Conservation (phyloP, 2,113 vertebrate genomes). For the Aptenodytes forsteri region DNA sequence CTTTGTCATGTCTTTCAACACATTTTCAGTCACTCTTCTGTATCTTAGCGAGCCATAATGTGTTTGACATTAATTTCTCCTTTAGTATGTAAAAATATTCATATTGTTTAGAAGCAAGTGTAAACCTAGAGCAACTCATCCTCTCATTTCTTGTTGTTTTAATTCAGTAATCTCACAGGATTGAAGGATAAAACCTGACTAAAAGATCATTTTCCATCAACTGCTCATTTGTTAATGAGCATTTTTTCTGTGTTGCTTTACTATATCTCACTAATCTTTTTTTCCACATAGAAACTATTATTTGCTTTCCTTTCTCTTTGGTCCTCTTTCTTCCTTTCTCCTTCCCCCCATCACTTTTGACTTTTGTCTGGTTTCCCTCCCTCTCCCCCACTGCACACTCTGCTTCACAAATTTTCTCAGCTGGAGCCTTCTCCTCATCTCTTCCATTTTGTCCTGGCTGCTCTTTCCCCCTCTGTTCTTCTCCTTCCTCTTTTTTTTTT, state of each 20-base stretch:
- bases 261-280: background rate
- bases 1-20: conserved; percentile 54
- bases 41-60: conserved; percentile 37
- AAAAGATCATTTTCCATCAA: background rate
- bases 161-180: background rate
- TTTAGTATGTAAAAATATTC: conserved; percentile 32
- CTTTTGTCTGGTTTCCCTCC: background rate
- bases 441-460: background rate
- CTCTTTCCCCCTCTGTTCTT: background rate
- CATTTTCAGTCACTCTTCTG: conserved; percentile 18
- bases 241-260: background rate
- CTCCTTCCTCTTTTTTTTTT: background rate
- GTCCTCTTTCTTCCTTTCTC: background rate
- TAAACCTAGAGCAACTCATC: background rate
- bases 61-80: conserved; percentile 34
- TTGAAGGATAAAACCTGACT: background rate
- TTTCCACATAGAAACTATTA: background rate
- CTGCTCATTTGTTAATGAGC: background rate
- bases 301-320: background rate
- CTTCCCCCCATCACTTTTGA: background rate
- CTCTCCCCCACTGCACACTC: background rate
- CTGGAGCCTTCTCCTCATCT: background rate
- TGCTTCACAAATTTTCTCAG: background rate
- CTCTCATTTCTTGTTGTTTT: background rate
- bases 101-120: background rate